A percentile compares a stretch with the other conserved stretches of the same genome.
Conservation (phyloP, 1,140 invertebrate species). For the Piezodorus guildinii region DNA sequence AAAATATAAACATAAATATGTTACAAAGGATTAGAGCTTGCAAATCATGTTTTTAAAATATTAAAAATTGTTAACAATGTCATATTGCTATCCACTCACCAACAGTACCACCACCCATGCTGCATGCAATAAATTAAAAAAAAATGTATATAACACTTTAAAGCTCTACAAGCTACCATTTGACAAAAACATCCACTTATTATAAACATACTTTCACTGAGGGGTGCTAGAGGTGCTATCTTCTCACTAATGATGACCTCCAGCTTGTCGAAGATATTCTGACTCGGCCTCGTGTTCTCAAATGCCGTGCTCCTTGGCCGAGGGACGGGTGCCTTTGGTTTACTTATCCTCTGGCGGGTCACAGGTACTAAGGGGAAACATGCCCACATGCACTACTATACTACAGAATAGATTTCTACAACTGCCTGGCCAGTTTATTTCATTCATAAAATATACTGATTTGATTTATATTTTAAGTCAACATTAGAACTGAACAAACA, state of each 20-base stretch:
- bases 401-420: background rate
- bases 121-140: background rate
- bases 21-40: no score
- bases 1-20: no score
- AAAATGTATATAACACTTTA: no score
- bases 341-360: background rate
- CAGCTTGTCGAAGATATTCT: background rate
- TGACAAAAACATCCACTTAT: no score
- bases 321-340: background rate
- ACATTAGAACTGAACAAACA: no score
- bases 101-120: background rate
- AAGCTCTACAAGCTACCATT: no score
- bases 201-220: background rate
- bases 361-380: constrained; percentile 3
- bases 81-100: background rate
- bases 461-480: no score
- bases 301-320: constrained; percentile 8
- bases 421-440: background rate
- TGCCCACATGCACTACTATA: constrained; percentile 2
- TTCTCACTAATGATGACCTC: background rate
- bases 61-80: no score
- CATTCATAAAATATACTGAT: no score
- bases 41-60: no score
- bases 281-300: background rate
- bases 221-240: background rate